Base-by-base conservation (phyloP, 2,888 invertebrate species). In the Thelaira solivaga region DNA sequence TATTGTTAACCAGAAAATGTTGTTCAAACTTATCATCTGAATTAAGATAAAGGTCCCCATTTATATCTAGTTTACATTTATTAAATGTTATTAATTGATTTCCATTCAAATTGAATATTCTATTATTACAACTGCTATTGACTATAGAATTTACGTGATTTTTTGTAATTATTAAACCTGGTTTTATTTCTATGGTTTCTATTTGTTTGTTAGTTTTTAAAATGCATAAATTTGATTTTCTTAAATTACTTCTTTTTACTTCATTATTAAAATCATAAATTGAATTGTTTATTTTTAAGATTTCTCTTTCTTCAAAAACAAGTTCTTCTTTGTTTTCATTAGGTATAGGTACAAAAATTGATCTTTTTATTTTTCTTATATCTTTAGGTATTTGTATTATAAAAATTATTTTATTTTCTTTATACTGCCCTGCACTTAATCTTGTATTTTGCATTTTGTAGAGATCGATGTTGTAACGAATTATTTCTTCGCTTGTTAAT, bases 31-130 rank as follows among this genome's bases (percentile, higher is more conserved):
- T 31, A 24, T 51, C 51, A 53, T 53, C 53, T 16, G 2, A 53
- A 53, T 53, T 53, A 53, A 10, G 20, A 53, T 34, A 53, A 7
- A 53, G 10, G 29, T 53, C 53, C 34, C 53, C 34, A 18, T 53
- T 59, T 59, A 59, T 59, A 31, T 59, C 31, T 47, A 47, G 24
- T 47, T 47, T 47, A 47, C 47, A 47, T 24, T 47, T 24, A 24
- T 47, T 47, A 47, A 47, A 47, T 47, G 47, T 47, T 24, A 47
- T 47, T 11, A 47, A 24, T 47, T 47, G 24, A 47, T 47, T 47
- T 47, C 24, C 47, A 47, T 26, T 49, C 26, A 49, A 26, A 26
- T 49, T 26, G 26, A 49, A 49, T 26, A 26, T 24, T 49, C 47
- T 49, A 26, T 49, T 49, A 49, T 49, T 49, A 26, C 47, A 49